Evolutionary conservation across 1,140 invertebrate species (phyloP).

Genomic region (Panulirus ornatus): DNA sequence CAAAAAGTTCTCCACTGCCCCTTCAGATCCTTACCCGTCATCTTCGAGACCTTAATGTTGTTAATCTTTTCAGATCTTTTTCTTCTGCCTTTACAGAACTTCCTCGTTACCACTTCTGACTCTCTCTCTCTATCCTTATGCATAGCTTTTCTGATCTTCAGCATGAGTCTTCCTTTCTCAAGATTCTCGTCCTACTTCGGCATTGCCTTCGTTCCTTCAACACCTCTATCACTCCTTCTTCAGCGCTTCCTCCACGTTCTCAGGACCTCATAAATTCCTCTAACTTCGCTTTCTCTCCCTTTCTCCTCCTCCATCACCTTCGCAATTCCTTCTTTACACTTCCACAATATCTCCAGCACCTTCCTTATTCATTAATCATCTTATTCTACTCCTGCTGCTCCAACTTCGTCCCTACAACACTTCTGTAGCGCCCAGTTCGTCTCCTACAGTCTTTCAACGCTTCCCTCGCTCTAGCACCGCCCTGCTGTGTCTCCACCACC

Average conservation of each 20-base stretch:
- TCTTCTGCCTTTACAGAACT: background rate
- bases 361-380: too few relatives aligned
- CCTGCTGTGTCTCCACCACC: background rate
- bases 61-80: too few relatives aligned
- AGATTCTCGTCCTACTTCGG: background rate
- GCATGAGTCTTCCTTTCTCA: background rate
- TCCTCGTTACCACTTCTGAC: background rate
- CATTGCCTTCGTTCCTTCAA: background rate
- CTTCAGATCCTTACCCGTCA: too few relatives aligned
- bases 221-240: background rate
- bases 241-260: background rate
- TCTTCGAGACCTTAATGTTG: too few relatives aligned
- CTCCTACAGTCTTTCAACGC: background rate
- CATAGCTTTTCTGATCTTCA: background rate
- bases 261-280: background rate
- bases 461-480: slow-evolving; percentile 22
- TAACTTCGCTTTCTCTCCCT: background rate
- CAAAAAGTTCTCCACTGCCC: too few relatives aligned
- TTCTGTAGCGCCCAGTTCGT: background rate
- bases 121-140: background rate
- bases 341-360: background rate
- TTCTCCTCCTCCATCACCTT: background rate
- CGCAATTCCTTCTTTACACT: background rate
- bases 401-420: background rate
- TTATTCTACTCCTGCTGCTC: background rate